These are phyloP conservation scores for Hypselothyrea guttata DNA, from an alignment of 2,888 invertebrate species.

Conservation along the genomic window DNA sequence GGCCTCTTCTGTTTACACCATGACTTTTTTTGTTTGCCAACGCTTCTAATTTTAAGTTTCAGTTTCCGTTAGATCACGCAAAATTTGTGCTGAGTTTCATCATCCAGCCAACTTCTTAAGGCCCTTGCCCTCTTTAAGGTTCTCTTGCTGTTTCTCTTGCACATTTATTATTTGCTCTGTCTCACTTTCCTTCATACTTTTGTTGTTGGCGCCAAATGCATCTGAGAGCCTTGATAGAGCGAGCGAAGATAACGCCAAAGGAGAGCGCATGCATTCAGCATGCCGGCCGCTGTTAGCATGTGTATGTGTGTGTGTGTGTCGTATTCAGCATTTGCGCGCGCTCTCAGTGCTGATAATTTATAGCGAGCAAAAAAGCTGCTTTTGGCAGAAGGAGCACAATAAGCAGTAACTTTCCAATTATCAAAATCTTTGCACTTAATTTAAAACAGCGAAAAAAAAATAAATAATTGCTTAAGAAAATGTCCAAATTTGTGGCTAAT, in stretches of 20 bases:
- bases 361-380: too few relatives aligned
- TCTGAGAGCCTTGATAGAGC: neutral
- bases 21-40: neutral
- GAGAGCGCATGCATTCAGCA: too few relatives aligned
- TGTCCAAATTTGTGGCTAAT: too few relatives aligned
- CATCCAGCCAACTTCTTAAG: constrained; percentile 44
- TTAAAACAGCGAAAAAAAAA: too few relatives aligned
- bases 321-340: constrained; percentile 10
- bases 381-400: too few relatives aligned
- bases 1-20: neutral
- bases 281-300: constrained; percentile 14
- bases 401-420: too few relatives aligned
- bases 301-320: neutral
- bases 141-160: neutral
- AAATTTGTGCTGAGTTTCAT: constrained; percentile 42
- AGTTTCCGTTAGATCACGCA: constrained; percentile 21
- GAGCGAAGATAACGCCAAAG: too few relatives aligned
- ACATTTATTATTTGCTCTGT: neutral
- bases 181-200: constrained; percentile 8
- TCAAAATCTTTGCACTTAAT: too few relatives aligned
- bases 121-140: constrained; percentile 26
- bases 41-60: constrained; percentile 47
- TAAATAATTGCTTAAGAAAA: too few relatives aligned
- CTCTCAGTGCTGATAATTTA: constrained; percentile 3
- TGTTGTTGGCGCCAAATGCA: neutral